Conservation (phyloP, 2,113 vertebrate species). For the Macrotis lagotis region DNA sequence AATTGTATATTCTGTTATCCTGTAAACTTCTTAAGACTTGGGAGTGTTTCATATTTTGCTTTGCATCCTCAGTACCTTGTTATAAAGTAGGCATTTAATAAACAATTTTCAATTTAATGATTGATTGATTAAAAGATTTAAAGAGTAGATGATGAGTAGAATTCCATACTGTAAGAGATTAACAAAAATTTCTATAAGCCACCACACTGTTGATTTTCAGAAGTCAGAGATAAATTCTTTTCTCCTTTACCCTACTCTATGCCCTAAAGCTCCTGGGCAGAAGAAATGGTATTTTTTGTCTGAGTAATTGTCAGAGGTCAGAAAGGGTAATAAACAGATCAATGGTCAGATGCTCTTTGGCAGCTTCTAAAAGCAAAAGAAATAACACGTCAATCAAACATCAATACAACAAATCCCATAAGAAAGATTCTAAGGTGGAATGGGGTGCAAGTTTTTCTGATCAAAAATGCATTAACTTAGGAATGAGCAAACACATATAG, state of each 20-base stretch:
- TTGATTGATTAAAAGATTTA: not conserved
- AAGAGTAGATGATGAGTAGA: not conserved
- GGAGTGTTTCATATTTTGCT: not conserved
- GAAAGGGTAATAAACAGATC: constrained; percentile 54
- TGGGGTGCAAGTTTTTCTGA: not conserved
- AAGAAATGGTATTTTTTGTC: constrained; percentile 1
- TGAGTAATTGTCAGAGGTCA: constrained; percentile 25
- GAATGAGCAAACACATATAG: not conserved
- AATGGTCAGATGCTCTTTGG: constrained; percentile 50
- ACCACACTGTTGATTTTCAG: not conserved
- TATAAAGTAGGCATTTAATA: not conserved
- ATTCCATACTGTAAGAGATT: not conserved
- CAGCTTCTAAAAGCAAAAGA: constrained; percentile 44
- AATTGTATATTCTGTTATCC: not conserved
- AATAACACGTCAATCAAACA: constrained; percentile 16
- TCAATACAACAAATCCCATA: not conserved
- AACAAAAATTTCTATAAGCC: not conserved
- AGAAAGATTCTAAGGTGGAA: not conserved
- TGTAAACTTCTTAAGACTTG: not conserved
- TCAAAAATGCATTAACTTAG: constrained; percentile 45
- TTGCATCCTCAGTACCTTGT: not conserved
- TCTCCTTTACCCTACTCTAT: not conserved
- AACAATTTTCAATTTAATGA: not conserved
- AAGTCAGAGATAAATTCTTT: not conserved
- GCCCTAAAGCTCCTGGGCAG: not conserved